Evolutionary conservation across 35 echinoderm and acorn worm species (phyloP), one percentile per base, ranked within the genome.

Genomic region (Apostichopus californicus): DNA sequence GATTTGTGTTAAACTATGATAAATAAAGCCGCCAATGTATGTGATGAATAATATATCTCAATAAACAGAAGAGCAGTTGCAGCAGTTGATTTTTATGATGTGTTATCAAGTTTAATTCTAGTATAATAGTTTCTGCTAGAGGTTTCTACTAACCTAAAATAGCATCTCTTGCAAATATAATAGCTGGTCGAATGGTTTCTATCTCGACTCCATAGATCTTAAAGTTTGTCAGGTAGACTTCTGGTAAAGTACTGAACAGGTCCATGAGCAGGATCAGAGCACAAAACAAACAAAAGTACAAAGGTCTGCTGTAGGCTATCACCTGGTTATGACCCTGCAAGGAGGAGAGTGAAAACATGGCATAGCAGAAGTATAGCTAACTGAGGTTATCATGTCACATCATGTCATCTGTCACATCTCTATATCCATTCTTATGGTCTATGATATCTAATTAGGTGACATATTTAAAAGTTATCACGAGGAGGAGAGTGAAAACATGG

Each of bases 231-330:
- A 91, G 53, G 70, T 96, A 91, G 14, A 96, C 80, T 55, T 82
- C 71, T 34, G 93, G 88, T 90, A 86, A 61, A 57, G 91, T 96
- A 94, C 93, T 95, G 88, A 87, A 95, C 18, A 92, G 93, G 65
- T 99, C 95, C 82, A 99, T 78, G 55, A 99, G 78, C 9, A 99
- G 85, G 18, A 99, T 94, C 8, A 99, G 77, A 63, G 93, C 92
- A 86, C 95, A 96, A 78, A 93, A 99, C 23, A 99, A 71, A 91
- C 95, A 96, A 85, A 99, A 99, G 92, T 99, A 99, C 57, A 99
- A 90, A 22, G 97, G 97, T 55, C 97, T 80, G 86, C 97, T 99
- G 92, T 96, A 99, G 10, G 95, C 95, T 95, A 99, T 99, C 24
- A 99, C 92, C 81, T 94, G 97, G 93, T 99, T 99, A 90, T 99